Base-by-base conservation (phyloP, 2,797 vertebrate genomes). In the Borostomias antarcticus region DNA sequence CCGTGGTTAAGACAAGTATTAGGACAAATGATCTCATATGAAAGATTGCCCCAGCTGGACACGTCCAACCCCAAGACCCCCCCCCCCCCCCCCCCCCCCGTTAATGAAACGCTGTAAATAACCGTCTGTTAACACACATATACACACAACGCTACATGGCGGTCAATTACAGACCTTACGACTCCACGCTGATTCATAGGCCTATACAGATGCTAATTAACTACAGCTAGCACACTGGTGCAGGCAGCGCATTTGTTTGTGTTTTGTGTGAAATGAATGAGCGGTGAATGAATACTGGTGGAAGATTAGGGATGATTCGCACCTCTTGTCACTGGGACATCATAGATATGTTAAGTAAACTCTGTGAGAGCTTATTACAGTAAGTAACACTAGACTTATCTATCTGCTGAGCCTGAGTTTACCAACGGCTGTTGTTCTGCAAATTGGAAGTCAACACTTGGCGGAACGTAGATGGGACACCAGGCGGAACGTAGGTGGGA, bases 101-200 rank as follows among this genome's bases (percentile, higher is more conserved):
- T 65, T 56, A 69, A 76, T 73, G 60, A 73, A 75, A 69, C 68
- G 57, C 57, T 77, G 68, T 68, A 73, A 72, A 73, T 74, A 71
- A 68, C 69, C 66, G 52, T 68, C 62, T 2, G 45, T 70, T 72
- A 66, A 69, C 77, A 56, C 69, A 64, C 69, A 62, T 64, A 70
- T n/a, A n/a, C n/a, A n/a, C n/a, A 37, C 62, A 53, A 58, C 68
- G 32, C 52, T 63, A 68, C 66, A 56, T 67, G 66, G 68, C 54
- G 37, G 61, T 70, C 76, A 72, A 70, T 76, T 72, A 76, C 48
- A 70, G 67, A 70, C 70, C 69, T 61, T 65, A 70, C 70, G 58
- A 60, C 66, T 74, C 45, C 50, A 51, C 29, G 9, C 54, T 64
- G 62, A 76, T 65, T 56, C 62, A 65, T 59, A 68, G 47, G 62